Conservation (phyloP, 2,797 vertebrate species). For the Agapornis canus region DNA sequence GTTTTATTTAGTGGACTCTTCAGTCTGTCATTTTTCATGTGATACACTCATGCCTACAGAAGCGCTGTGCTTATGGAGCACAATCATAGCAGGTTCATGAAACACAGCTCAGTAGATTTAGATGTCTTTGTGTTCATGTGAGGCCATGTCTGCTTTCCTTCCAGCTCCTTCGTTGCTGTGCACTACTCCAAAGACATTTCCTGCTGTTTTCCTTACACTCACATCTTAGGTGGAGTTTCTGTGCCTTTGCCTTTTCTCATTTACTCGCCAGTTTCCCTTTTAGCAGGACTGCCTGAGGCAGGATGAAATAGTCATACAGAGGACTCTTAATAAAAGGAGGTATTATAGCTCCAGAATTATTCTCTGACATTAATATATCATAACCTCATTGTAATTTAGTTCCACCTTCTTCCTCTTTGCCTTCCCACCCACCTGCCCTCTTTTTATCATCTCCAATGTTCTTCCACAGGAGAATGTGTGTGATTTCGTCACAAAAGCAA, state of each 20-base stretch:
- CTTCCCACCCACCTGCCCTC: background rate
- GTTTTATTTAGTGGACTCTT: background rate
- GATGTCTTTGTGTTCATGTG: background rate
- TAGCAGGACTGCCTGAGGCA: background rate
- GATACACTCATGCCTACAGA: background rate
- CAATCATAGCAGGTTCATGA: background rate
- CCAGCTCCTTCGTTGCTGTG: background rate
- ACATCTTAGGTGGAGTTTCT: fast-evolving
- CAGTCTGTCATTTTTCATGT: background rate
- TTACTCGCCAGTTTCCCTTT: background rate
- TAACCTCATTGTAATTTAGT: background rate
- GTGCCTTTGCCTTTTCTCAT: background rate
- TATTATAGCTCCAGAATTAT: background rate
- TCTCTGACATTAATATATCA: background rate
- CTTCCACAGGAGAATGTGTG: background rate
- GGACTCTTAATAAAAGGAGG: background rate
- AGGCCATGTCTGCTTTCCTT: background rate
- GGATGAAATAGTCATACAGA: background rate
- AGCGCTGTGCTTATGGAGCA: background rate
- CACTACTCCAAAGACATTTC: background rate
- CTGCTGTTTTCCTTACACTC: background rate
- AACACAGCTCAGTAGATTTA: background rate
- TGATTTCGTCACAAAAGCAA: background rate
- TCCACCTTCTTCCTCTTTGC: background rate
- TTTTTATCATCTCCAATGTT: background rate